Base-by-base conservation (phyloP, 2,797 vertebrate species). In the Periparus ater region DNA sequence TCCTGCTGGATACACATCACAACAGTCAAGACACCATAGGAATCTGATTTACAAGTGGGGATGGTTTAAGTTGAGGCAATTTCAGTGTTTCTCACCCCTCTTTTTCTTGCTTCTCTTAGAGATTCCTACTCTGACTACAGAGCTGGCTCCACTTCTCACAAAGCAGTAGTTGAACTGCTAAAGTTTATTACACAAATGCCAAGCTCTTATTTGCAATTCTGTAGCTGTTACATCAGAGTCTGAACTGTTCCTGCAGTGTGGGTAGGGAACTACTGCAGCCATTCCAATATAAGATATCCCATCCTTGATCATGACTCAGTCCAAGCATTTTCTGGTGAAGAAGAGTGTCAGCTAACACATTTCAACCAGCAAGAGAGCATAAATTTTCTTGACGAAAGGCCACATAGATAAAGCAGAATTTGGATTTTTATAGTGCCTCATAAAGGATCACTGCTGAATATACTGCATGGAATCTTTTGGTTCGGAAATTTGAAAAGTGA, bases 121-220 rank as follows among this genome's bases (percentile, higher is more conserved):
- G 68, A 92, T 83, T 93, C 73, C 76, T 89, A 58, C 66, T 53
- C 68, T 68, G 82, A 93, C 76, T 95, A 54, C 78, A 75, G 89
- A 93, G 89, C 62, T 96, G 93, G 87, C 91, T 95, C 54, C n/a
- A 32, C 85, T 95, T 80, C 79, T 89, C 5, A 0, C 65, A 95
- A 95, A 95, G 87, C 89, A 83, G 85, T 89, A 92, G 87, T 34
- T 95, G 89, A 96, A 93, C 89, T 92, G 89, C 93, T 95, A 13
- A 95, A 96, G 94, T 94, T 96, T 95, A 95, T 91, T 88, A 96
- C 82, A 92, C 95, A 96, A 95, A 95, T 95, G 95, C 96, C 95
- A 96, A 96, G 76, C 58, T 92, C 96, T 91, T 96, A 96, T 96
- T 96, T 96, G 95, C 94, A 96, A 96, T 96, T 96, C 95, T 77